Evolutionary conservation across 2,888 invertebrate species (phyloP).

Genomic region (Pelosia muscerda): DNA sequence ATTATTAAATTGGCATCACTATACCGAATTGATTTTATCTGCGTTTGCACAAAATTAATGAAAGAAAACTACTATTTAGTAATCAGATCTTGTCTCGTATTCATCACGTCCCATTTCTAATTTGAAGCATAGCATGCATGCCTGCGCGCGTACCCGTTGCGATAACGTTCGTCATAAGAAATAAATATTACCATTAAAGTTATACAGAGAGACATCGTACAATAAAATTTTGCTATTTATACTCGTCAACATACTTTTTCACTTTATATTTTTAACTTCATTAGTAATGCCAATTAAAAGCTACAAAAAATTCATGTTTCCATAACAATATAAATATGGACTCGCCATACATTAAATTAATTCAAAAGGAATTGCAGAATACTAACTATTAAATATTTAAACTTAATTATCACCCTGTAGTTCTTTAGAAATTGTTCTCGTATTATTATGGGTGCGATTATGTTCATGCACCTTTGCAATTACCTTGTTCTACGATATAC

Average conservation of each 20-base stretch:
- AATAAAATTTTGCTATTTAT: neutral
- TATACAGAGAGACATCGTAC: neutral
- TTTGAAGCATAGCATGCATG: neutral
- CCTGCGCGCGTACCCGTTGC: neutral
- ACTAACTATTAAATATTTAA: neutral
- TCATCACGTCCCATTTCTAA: conserved; percentile 1
- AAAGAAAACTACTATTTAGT: neutral
- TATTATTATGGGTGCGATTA: conserved; percentile 15
- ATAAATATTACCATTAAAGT: neutral
- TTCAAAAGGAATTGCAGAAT: too few species aligned
- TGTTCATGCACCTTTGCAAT: conserved; percentile 12
- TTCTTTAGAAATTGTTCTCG: conserved; percentile 15
- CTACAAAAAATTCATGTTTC: neutral
- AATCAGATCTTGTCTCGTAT: conserved; percentile 1
- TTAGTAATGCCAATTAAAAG: neutral
- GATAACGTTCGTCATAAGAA: neutral
- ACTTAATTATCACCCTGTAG: conserved; percentile 1
- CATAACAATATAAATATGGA: too few species aligned
- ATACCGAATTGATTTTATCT: neutral
- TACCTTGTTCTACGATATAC: conserved; percentile 14
- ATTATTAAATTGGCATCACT: too few species aligned
- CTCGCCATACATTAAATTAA: too few species aligned
- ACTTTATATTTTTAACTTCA: too few species aligned
- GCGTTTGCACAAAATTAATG: neutral
- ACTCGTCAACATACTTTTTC: neutral